A percentile compares a stretch with the other conserved stretches of the same genome.
Conservation (phyloP, 2,888 invertebrate genomes). For the Sarcophaga carnaria region DNA sequence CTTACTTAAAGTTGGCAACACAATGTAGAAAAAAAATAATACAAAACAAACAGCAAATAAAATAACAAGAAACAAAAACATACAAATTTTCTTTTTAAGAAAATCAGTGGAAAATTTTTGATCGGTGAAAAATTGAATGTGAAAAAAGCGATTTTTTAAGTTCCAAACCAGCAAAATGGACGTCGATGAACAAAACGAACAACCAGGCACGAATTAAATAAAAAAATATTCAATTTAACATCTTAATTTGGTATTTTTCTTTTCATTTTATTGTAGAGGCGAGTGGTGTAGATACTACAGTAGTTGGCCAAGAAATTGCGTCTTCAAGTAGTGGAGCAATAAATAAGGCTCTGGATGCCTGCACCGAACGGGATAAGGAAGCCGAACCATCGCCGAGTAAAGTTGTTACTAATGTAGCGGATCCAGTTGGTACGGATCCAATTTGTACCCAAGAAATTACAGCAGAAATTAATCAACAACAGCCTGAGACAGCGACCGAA, state of each 20-base stretch:
- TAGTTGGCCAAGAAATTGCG: slow-evolving; percentile 43
- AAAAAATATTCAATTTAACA: not conserved
- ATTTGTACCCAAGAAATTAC: not conserved
- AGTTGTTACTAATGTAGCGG: not conserved
- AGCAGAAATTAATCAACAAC: not conserved
- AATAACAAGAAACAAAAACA: slow-evolving; percentile 35
- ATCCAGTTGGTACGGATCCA: not conserved
- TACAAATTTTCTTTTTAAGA: slow-evolving; percentile 26
- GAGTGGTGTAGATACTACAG: slow-evolving; percentile 2
- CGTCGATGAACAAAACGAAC: slow-evolving; percentile 64
- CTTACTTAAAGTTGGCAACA: slow-evolving; percentile 19
- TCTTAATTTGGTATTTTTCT: not conserved
- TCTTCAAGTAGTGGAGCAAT: slow-evolving; percentile 40
- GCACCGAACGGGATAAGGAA: not conserved
- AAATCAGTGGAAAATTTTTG: slow-evolving; percentile 35
- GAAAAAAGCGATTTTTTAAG: not conserved
- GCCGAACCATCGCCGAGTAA: slow-evolving; percentile 27
- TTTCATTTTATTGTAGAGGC: slow-evolving; percentile 2
- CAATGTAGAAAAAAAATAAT: slow-evolving; percentile 2
- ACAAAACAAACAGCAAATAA: slow-evolving; percentile 13
- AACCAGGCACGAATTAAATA: slow-evolving; percentile 26
- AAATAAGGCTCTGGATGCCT: not conserved
- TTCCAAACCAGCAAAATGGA: slow-evolving; percentile 54
- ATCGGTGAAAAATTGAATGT: slow-evolving; percentile 40
- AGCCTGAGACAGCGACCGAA: not conserved